Evolutionary conservation across 2,113 vertebrate species (phyloP), one percentile per base, ranked within the genome.

Genomic region (Rhinopithecus roxellana): DNA sequence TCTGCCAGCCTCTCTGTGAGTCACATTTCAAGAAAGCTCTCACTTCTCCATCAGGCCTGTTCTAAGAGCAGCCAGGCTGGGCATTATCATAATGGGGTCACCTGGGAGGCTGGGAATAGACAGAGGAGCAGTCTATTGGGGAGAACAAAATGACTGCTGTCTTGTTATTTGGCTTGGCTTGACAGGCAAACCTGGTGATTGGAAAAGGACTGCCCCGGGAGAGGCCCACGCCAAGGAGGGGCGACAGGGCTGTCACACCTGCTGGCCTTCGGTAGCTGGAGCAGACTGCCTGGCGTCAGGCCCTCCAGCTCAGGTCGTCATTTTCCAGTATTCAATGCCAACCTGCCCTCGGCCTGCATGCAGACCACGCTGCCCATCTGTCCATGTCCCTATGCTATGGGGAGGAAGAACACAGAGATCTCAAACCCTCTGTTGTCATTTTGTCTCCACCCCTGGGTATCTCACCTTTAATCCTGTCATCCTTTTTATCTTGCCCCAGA

Each of bases 21-120:
- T 93, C 94, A 84, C 85, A 52, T 97, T 96, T 97, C 95, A 97
- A 96, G 96, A 85, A 95, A 81, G 95, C 61, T 84, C 82, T 79
- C 78, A 14, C 81, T 97, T 91, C 82, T 97, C 93, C 89, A 90
- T 89, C 90, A 90, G 74, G 40, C 27, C 96, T 86, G 84, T 94
- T 92, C 90, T 89, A 90, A 94, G 93, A 59, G 96, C 32, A 97
- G 98, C 92, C 74, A 98, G 97, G 78, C 90, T 94, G 96, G 97
- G n/a, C 97, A 98, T 99, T 98, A 98, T 85, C 98, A 98, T 98
- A 98, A 98, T 98, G 98, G 99, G 98, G 98, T 99, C 98, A 99
- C 98, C 98, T 98, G 98, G 98, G 98, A 98, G 97, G 96, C 97
- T 92, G 94, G 97, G 97, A 97, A 97, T 32, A 97, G 98, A 98